phyloP scores from a whole-genome alignment of 2,113 vertebrate species.

The Nycticebus coucang region DNA sequence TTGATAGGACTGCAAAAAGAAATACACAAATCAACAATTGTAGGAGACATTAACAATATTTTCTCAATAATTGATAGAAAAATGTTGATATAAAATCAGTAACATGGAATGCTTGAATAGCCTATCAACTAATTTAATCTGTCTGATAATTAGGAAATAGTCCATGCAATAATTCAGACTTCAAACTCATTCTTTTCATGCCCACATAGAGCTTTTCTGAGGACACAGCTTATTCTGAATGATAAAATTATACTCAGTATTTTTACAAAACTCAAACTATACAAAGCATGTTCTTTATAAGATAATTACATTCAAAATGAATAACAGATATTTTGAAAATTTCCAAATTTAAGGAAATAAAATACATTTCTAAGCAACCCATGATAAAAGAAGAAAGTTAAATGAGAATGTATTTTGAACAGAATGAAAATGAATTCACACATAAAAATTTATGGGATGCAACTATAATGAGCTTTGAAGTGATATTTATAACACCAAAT shows the following conservation, averaged over 20 bases:
- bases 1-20: background rate
- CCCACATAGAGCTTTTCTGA: conserved; percentile 15
- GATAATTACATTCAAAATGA: conserved; percentile 42
- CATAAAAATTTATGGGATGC: background rate
- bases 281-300: conserved; percentile 5
- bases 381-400: background rate
- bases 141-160: background rate
- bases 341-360: background rate
- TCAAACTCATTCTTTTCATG: background rate
- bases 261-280: conserved; percentile 30
- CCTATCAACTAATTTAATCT: background rate
- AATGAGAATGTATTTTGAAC: background rate
- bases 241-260: conserved; percentile 23
- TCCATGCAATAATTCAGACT: background rate
- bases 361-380: background rate
- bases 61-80: background rate
- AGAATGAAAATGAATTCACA: background rate
- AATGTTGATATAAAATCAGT: background rate
- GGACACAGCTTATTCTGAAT: background rate
- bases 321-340: conserved; percentile 43
- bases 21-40: background rate
- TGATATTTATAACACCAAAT: background rate
- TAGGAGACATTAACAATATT: background rate
- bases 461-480: background rate
- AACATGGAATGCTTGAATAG: background rate